phyloP scores from a whole-genome alignment of 1,140 invertebrate species.

The Latrodectus geometricus region DNA sequence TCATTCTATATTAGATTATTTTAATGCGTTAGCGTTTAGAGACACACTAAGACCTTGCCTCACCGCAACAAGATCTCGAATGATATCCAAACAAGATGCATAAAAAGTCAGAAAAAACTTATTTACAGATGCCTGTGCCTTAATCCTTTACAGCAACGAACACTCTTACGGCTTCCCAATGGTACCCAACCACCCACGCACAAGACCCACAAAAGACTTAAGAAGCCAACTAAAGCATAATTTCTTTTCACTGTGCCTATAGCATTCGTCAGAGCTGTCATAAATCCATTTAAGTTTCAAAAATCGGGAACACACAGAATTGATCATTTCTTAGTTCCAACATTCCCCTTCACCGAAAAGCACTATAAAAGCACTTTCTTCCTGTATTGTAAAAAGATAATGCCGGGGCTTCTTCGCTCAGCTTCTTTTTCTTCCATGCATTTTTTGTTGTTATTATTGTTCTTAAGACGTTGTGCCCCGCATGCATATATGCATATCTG shows the following conservation, averaged over 20 bases:
- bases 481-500: constrained; percentile 25
- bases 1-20: too few species aligned
- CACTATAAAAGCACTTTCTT: constrained; percentile 18
- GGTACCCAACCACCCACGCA: too few species aligned
- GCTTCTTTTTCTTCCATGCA: neutral
- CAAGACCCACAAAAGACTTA: neutral
- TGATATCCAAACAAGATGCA: too few species aligned
- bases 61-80: too few species aligned
- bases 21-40: too few species aligned
- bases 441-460: constrained; percentile 18
- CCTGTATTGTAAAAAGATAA: constrained; percentile 28
- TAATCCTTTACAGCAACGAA: too few species aligned
- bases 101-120: too few species aligned
- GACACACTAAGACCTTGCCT: too few species aligned
- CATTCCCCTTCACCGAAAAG: constrained; percentile 1
- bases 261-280: constrained; percentile 2
- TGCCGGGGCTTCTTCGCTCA: neutral
- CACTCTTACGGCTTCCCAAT: too few species aligned
- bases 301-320: constrained; percentile 19
- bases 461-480: neutral
- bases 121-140: too few species aligned
- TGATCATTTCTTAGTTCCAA: constrained; percentile 11
- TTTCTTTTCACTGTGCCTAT: neutral
- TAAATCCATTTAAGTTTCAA: constrained; percentile 45
- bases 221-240: neutral